Conservation (phyloP, 2,797 vertebrate genomes). For the Enteromius trimaculatus region DNA sequence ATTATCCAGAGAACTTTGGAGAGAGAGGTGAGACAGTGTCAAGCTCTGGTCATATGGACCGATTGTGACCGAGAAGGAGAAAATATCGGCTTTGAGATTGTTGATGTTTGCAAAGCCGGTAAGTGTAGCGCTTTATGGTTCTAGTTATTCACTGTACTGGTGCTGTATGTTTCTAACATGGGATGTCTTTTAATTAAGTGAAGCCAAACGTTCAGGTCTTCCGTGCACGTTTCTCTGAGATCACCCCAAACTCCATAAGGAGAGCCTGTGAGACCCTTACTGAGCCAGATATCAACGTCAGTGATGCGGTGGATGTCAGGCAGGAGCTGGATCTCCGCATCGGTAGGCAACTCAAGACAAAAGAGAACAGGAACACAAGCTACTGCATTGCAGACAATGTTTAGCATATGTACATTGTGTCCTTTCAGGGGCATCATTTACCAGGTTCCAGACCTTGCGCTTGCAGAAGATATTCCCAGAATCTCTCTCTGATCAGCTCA, state of each 20-base stretch:
- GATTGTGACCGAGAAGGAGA: slow-evolving; percentile 98
- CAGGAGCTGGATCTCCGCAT: slow-evolving; percentile 96
- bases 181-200: slow-evolving; percentile 74
- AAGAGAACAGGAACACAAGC: background rate
- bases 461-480: slow-evolving; percentile 92
- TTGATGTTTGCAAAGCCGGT: slow-evolving; percentile 96
- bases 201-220: slow-evolving; percentile 88
- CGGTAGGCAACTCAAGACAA: slow-evolving; percentile 65
- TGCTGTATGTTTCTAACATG: slow-evolving; percentile 10
- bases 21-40: slow-evolving; percentile 87
- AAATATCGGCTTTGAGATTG: slow-evolving; percentile 96
- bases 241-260: slow-evolving; percentile 87
- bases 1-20: slow-evolving; percentile 86
- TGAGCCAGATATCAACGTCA: slow-evolving; percentile 84
- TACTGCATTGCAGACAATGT: background rate
- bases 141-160: background rate
- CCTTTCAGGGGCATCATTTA: slow-evolving; percentile 91
- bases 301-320: slow-evolving; percentile 91
- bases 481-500: slow-evolving; percentile 92
- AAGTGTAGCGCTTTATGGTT: background rate
- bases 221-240: slow-evolving; percentile 96
- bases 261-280: slow-evolving; percentile 88
- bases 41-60: slow-evolving; percentile 95
- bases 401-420: background rate
- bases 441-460: slow-evolving; percentile 94